Evolutionary conservation across 53 echinoderm and acorn worm genomes (phyloP), one percentile per base, ranked within the genome.

Genomic region (Temnopleurus reevesii): DNA sequence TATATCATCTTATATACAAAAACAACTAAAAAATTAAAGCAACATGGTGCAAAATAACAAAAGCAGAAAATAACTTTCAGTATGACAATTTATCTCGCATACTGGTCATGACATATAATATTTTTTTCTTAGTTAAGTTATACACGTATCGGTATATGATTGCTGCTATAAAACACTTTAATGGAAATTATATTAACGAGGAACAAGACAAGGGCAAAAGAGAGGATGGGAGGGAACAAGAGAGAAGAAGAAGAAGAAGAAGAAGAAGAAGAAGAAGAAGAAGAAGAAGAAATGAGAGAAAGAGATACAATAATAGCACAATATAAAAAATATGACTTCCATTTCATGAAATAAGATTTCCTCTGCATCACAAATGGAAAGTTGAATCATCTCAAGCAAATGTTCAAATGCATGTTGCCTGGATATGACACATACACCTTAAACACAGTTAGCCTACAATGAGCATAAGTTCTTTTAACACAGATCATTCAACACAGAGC

Each of bases 1-100:
- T 83, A 83, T 83, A 83, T 56, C 83, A 83, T 83, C 83, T 83
- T 83, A 83, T 83, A 4, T 83, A 83, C 83, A 83, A 47, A 46
- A 79, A 29, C 28, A 47, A 36, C 21, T 27, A 79, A 79, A 79
- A 47, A 77, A 47, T 49, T 29, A 47, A 47, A 79, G 71, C 71
- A 71, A 38, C 36, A 71, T 41, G 71, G 71, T 71, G 71, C 71
- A 71, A 71, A 71, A 41, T 71, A 71, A 71, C 71, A 41, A n/a
- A 41, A 71, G 7, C 41, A n/a, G n/a, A n/a, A n/a, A n/a, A n/a
- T n/a, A n/a, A n/a, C n/a, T n/a, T n/a, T n/a, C n/a, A n/a, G n/a
- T n/a, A n/a, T n/a, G n/a, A n/a, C n/a, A n/a, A n/a, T n/a, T n/a
- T n/a, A n/a, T n/a, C n/a, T n/a, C n/a, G n/a, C n/a, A n/a, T n/a